Percentiles rank a stretch among this genome's conserved stretches.
Conservation (phyloP, 2,113 vertebrate species). For the Patagioenas fasciata region DNA sequence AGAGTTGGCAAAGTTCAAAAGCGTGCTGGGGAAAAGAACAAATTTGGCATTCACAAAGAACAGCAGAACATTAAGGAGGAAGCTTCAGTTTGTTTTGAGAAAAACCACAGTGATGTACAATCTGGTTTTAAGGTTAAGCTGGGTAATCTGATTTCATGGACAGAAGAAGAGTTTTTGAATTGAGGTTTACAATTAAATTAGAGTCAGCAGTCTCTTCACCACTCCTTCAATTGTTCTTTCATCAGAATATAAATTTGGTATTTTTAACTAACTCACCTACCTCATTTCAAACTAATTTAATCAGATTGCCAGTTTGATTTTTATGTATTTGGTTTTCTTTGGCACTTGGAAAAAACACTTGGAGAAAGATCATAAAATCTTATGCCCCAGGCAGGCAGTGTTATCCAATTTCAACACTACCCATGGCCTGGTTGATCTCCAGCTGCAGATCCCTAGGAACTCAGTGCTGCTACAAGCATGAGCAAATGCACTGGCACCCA, state of each 20-base stretch:
- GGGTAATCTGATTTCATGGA: neutral
- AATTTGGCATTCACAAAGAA: neutral
- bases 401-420: neutral
- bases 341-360: neutral
- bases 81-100: neutral
- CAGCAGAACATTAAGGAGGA: neutral
- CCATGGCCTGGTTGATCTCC: neutral
- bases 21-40: neutral
- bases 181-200: neutral
- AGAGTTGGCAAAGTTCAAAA: neutral
- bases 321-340: conserved; percentile 4
- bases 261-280: neutral
- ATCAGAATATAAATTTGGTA: conserved; percentile 8
- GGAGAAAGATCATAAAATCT: neutral
- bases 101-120: neutral
- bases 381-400: neutral
- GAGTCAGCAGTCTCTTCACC: neutral
- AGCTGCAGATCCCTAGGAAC: neutral
- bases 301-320: neutral
- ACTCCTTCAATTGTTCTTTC: conserved; percentile 1
- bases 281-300: conserved; percentile 1
- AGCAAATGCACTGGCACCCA: neutral
- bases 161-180: neutral
- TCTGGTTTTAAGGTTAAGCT: neutral
- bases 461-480: neutral